Percentiles rank a stretch among this genome's conserved stretches.
Conservation (phyloP, 2,113 vertebrate species). For the Sebastes fasciatus region DNA sequence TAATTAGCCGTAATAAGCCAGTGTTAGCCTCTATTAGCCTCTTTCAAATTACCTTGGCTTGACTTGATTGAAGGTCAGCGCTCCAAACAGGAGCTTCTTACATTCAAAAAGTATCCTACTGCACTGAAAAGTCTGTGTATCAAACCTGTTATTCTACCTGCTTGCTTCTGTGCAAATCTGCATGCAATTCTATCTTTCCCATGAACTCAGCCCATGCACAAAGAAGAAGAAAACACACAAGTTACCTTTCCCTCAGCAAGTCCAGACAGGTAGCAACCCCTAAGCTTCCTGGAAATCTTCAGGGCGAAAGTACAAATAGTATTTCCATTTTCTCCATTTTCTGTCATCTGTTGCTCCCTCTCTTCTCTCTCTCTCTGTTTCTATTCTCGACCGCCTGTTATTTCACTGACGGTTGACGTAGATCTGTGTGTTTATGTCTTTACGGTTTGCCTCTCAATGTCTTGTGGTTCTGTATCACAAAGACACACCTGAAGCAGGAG, state of each 20-base stretch:
- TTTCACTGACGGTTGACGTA: background rate
- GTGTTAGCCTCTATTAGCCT: constrained; percentile 17
- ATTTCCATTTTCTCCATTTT: constrained; percentile 40
- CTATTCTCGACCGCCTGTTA: background rate
- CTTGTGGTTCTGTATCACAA: constrained; percentile 34
- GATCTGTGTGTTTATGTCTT: constrained; percentile 35
- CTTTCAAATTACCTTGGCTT: constrained; percentile 41
- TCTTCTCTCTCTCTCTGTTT: constrained; percentile 7
- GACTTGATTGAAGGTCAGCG: constrained; percentile 48
- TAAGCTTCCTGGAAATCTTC: constrained; percentile 79
- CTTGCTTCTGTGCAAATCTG: constrained; percentile 8
- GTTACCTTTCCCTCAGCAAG: constrained; percentile 77
- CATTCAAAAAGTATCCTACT: constrained; percentile 27
- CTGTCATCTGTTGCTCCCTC: constrained; percentile 61
- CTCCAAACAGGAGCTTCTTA: background rate
- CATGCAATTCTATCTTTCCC: constrained; percentile 9
- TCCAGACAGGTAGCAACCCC: constrained; percentile 75
- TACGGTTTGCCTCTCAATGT: background rate
- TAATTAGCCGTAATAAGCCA: constrained; percentile 30
- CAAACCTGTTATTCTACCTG: constrained; percentile 54
- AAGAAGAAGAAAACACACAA: background rate
- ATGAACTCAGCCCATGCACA: constrained; percentile 3
- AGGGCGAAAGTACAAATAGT: constrained; percentile 52
- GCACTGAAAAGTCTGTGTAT: fast-evolving
- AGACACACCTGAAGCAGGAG: constrained; percentile 80